Evolutionary conservation across 2,888 invertebrate genomes (phyloP).

Genomic region (Drosophila cognata): DNA sequence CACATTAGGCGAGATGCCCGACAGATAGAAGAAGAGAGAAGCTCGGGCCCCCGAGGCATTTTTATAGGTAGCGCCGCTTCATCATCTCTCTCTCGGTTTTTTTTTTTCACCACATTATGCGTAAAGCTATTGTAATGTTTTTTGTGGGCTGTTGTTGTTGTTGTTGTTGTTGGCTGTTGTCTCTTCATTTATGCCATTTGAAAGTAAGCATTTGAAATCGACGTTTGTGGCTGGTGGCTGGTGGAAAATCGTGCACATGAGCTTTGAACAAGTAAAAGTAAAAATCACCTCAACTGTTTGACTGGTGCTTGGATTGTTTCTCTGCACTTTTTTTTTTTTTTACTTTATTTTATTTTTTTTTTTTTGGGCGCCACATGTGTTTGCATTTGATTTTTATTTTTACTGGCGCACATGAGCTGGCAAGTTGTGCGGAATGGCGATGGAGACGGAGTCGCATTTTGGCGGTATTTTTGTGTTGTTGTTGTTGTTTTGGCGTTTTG

Average conservation of each 20-base stretch:
- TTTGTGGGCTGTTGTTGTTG: constrained; percentile 34
- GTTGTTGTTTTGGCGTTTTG: constrained; percentile 22
- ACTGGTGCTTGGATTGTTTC: constrained; percentile 56
- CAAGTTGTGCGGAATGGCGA: constrained; percentile 51
- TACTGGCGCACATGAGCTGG: constrained; percentile 74
- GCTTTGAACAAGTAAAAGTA: constrained; percentile 74
- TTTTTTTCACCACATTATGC: constrained; percentile 27
- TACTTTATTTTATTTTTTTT: constrained; percentile 10
- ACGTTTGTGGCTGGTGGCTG: constrained; percentile 46
- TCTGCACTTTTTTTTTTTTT: constrained; percentile 23
- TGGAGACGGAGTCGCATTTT: constrained; percentile 20
- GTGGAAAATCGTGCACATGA: constrained; percentile 80
- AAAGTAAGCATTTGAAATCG: constrained; percentile 78
- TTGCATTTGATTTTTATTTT: constrained; percentile 79
- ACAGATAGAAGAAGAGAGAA: constrained; percentile 15
- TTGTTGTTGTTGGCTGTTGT: constrained; percentile 45
- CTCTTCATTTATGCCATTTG: constrained; percentile 74
- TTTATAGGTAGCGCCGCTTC: constrained; percentile 57
- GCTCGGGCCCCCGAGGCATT: constrained; percentile 21
- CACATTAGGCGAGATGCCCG: constrained; percentile 58
- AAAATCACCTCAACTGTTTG: constrained; percentile 71
- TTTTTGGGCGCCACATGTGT: constrained; percentile 73
- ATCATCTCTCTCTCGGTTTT: constrained; percentile 40
- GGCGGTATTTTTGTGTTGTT: constrained; percentile 1
- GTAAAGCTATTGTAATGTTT: constrained; percentile 44